Evolutionary conservation across 2,113 vertebrate species (phyloP).

Genomic region (Urocolius indicus): DNA sequence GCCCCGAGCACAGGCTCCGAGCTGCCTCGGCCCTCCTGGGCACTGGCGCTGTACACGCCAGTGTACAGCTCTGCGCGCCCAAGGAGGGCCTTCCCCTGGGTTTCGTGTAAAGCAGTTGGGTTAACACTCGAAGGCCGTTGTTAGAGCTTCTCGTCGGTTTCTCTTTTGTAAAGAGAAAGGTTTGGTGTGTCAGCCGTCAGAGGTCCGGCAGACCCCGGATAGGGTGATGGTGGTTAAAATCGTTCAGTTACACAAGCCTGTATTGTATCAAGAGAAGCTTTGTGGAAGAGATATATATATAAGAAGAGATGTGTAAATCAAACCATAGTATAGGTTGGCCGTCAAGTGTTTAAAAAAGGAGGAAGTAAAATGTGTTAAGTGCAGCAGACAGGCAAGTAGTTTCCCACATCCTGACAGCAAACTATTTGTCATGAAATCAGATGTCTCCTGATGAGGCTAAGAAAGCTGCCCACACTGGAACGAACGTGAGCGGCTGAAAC

Average conservation of each 20-base stretch:
- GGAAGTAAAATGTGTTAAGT: slow-evolving; percentile 14
- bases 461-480: neutral
- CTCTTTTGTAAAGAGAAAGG: neutral
- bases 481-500: neutral
- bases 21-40: neutral
- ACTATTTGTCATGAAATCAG: slow-evolving; percentile 70
- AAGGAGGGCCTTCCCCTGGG: too few species aligned
- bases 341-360: neutral
- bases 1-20: neutral
- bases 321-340: neutral
- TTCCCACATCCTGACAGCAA: slow-evolving; percentile 36
- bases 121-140: neutral
- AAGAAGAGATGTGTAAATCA: neutral
- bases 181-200: fast-evolving
- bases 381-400: neutral
- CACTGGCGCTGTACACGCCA: too few species aligned
- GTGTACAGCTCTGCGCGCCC: neutral
- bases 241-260: fast-evolving
- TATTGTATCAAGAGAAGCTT: fast-evolving
- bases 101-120: fast-evolving
- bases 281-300: fast-evolving
- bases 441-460: slow-evolving; percentile 61
- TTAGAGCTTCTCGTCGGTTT: fast-evolving
- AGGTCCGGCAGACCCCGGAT: fast-evolving
- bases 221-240: neutral